phyloP scores from a whole-genome alignment of 2,888 invertebrate species.

The Caenorhabditis sp. region DNA sequence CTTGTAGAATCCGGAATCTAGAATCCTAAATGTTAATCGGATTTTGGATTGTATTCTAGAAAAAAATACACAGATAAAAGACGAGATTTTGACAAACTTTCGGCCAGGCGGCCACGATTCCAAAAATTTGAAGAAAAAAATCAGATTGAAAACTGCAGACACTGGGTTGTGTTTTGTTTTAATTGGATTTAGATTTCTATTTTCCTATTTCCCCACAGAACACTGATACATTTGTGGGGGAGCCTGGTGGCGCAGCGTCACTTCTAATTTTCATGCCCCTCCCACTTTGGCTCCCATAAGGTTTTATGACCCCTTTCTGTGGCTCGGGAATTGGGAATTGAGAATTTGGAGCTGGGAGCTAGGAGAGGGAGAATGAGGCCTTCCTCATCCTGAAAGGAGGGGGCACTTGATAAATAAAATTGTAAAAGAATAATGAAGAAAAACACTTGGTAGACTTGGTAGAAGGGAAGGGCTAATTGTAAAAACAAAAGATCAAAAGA shows the following conservation, averaged over 20 bases:
- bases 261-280: constrained; percentile 30
- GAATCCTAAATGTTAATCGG: constrained; percentile 48
- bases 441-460: constrained; percentile 31
- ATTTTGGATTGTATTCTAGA: constrained; percentile 6
- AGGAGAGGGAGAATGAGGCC: constrained; percentile 2
- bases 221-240: constrained; percentile 7
- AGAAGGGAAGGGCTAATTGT: background rate
- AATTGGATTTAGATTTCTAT: constrained; percentile 26
- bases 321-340: constrained; percentile 19
- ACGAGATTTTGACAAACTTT: background rate
- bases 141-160: background rate
- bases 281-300: constrained; percentile 8
- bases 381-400: too few relatives aligned
- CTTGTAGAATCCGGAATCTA: too few relatives aligned
- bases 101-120: background rate
- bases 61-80: background rate
- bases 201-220: too few relatives aligned
- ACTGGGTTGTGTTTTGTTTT: constrained; percentile 31
- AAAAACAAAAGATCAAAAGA: constrained; percentile 44
- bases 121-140: background rate
- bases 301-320: constrained; percentile 16
- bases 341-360: too few relatives aligned
- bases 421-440: background rate
- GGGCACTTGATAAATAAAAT: constrained; percentile 39
- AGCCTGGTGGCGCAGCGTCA: constrained; percentile 22